phyloP scores from a whole-genome alignment of 2,797 vertebrate species.

The Pelochelys cantorii region DNA sequence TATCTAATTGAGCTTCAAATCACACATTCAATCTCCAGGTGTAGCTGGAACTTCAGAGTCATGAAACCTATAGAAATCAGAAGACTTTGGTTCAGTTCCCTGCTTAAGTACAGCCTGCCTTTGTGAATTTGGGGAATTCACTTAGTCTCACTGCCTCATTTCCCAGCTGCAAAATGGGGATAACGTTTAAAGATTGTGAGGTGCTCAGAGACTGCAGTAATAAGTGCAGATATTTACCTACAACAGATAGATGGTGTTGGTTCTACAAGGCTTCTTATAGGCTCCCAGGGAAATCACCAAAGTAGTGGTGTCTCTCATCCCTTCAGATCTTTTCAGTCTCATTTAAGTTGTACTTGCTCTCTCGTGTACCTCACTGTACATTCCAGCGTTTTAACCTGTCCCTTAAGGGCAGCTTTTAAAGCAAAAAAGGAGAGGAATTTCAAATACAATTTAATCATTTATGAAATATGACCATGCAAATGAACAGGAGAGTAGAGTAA shows the following conservation, averaged over 20 bases:
- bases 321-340: background rate
- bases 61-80: background rate
- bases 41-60: background rate
- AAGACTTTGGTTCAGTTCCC: background rate
- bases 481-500: background rate
- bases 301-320: background rate
- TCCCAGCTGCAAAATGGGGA: background rate
- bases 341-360: background rate
- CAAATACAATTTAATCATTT: background rate
- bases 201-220: background rate
- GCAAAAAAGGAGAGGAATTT: background rate
- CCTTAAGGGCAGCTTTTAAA: background rate
- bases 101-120: background rate
- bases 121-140: background rate
- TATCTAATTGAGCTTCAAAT: background rate
- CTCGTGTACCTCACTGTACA: background rate
- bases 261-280: background rate
- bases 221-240: background rate
- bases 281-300: background rate
- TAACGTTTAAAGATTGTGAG: background rate
- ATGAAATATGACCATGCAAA: background rate
- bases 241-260: accelerated
- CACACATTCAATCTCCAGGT: background rate
- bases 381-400: background rate
- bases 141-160: background rate